A percentile compares a stretch with the other conserved stretches of the same genome.
These are phyloP conservation scores for Willowsia nigromaculata DNA, from an alignment of 2,888 invertebrate genomes.

Conservation along the genomic window DNA sequence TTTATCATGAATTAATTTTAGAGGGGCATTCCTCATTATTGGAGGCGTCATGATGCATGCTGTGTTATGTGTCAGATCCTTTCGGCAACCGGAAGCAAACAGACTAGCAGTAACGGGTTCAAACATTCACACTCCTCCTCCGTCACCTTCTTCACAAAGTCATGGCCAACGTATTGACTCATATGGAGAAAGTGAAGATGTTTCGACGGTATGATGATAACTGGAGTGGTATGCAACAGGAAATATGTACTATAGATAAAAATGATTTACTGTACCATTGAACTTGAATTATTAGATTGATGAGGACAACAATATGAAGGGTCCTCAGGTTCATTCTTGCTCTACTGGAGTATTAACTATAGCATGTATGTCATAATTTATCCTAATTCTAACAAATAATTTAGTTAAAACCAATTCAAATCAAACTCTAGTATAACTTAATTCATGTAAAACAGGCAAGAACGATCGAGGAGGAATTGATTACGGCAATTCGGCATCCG, in stretches of 20 bases:
- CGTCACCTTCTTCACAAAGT: background rate
- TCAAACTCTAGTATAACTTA: too few relatives aligned
- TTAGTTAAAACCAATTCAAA: too few relatives aligned
- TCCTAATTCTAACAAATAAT: too few relatives aligned
- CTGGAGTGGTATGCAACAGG: too few relatives aligned
- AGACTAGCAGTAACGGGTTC: background rate
- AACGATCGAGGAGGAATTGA: background rate
- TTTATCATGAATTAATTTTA: too few relatives aligned
- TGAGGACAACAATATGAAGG: background rate
- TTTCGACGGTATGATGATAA: too few relatives aligned
- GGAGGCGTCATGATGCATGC: slow-evolving; percentile 67
- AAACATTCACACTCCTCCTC: background rate
- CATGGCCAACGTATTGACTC: background rate
- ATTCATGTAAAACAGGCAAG: background rate
- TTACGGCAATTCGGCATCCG: background rate
- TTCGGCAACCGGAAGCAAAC: background rate
- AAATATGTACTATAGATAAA: too few relatives aligned
- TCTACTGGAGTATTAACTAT: slow-evolving; percentile 26
- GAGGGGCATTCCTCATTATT: slow-evolving; percentile 67
- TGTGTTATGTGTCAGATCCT: slow-evolving; percentile 55
- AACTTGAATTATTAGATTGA: background rate
- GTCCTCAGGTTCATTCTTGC: background rate
- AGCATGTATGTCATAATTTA: background rate
- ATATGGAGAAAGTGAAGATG: background rate
- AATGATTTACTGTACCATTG: too few relatives aligned